Evolutionary conservation across 2,113 vertebrate species (phyloP).

Genomic region (Actinemys pallida): DNA sequence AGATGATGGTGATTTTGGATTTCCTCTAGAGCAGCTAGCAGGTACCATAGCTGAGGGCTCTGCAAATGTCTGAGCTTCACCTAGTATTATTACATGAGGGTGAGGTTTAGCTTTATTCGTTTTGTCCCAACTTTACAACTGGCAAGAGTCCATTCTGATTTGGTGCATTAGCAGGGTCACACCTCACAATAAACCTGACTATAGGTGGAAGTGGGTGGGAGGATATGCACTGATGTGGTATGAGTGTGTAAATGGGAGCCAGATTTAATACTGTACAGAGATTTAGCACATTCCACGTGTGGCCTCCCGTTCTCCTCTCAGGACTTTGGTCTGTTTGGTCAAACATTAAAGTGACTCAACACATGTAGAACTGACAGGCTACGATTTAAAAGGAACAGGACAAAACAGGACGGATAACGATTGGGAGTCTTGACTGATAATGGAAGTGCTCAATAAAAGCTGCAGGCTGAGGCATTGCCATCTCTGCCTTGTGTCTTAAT

Average conservation of each 20-base stretch:
- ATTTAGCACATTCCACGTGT: not conserved
- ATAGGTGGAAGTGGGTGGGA: not conserved
- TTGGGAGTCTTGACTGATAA: not conserved
- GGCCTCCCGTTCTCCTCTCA: not conserved
- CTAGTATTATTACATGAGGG: not conserved
- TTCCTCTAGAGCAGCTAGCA: not conserved
- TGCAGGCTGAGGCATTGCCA: not conserved
- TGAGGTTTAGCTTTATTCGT: not conserved
- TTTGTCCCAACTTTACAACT: not conserved
- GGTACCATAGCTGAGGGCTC: not conserved
- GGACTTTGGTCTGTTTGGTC: not conserved
- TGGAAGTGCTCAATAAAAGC: not conserved
- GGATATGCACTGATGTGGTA: not conserved
- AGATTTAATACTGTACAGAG: not conserved
- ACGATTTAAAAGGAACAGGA: not conserved
- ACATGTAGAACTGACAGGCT: not conserved
- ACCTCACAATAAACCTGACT: not conserved
- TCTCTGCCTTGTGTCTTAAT: not conserved
- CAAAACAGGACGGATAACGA: not conserved
- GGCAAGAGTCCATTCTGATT: not conserved
- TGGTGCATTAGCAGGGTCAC: not conserved
- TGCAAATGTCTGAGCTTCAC: not conserved
- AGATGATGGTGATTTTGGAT: rapidly evolving
- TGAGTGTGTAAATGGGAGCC: not conserved
- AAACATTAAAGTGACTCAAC: not conserved